These are phyloP conservation scores for Anguilla pacifica DNA, from an alignment of 2,797 vertebrate species.

Conservation along the genomic window DNA sequence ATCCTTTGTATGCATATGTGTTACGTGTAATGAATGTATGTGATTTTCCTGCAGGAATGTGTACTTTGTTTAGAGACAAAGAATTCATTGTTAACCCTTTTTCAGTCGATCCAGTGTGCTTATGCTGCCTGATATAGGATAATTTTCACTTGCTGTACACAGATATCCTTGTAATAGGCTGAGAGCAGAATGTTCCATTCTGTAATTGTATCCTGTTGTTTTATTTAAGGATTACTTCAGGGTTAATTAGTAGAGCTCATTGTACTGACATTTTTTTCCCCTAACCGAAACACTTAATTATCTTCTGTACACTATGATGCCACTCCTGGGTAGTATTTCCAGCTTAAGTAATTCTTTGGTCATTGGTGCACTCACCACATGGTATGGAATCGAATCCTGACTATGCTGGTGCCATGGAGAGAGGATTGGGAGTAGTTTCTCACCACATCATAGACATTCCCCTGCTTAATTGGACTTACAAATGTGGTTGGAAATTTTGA, in stretches of 20 bases:
- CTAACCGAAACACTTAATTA: neutral
- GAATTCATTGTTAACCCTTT: neutral
- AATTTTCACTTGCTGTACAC: neutral
- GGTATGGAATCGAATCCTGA: too few species aligned
- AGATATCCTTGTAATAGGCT: neutral
- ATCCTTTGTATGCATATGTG: neutral
- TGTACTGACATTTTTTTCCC: slow-evolving; percentile 8
- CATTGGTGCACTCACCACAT: neutral
- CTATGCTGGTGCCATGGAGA: too few species aligned
- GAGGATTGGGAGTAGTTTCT: too few species aligned
- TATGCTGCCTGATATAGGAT: neutral
- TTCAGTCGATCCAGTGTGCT: neutral
- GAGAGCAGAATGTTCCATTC: neutral
- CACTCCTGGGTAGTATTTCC: neutral
- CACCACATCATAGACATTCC: too few species aligned
- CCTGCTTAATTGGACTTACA: too few species aligned
- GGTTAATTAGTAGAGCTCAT: slow-evolving; percentile 16
- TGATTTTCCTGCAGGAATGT: neutral
- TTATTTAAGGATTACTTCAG: neutral
- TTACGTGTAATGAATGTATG: neutral
- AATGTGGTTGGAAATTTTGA: too few species aligned
- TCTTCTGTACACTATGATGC: neutral
- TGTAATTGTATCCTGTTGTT: neutral
- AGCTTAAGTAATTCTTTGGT: neutral
- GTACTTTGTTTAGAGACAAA: neutral